Base-by-base conservation (phyloP, 2,888 invertebrate genomes). In the Tolmerus cingulatus region DNA sequence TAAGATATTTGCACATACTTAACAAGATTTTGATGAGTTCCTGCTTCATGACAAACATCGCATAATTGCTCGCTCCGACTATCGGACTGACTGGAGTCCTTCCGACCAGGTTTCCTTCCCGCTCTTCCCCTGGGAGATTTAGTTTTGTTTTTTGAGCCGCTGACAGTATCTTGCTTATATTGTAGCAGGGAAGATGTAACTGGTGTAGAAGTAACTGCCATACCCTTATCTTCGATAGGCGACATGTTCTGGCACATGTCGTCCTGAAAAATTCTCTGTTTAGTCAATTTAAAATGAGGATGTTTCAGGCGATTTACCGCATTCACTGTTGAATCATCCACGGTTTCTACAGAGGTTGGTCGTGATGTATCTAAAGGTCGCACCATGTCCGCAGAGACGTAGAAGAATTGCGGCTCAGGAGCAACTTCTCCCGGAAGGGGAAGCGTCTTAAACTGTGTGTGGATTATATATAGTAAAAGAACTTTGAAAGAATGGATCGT, bases 331-430 rank as follows among this genome's bases (percentile, higher is more conserved):
- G 89, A 88, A 88, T 92, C 92, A 88, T 92, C 93, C 2, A 92
- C 91, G 0, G 93, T 92, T 89, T 92, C 92, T 46, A 91, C 92
- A 1, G 92, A 93, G 34, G 92, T 91, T 12, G 92, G 92, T 0
- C 92, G 91, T 5, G 92, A 92, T 5, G 91, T 92, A 86, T 92
- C 92, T 23, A 91, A 91, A 4, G 92, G 92, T 12, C 92, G 91
- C 12, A 92, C 92, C 89, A 92, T 92, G 89, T 92, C 95, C 7
- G 95, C 95, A 0, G 95, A 95, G 12, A 96, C 96, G 90, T 96
- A 96, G 91, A 96, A 96, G 93, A 96, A 95, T 91, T 96, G 96
- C 0, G 96, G 96, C 90, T 96, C 96, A 1, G 97, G 97, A 87
- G 96, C 96, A 23, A 96, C 96, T 90, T 97, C 92, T 19, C 92